Conservation (phyloP, 2,888 invertebrate species). For the Zaprionus bogoriensis region DNA sequence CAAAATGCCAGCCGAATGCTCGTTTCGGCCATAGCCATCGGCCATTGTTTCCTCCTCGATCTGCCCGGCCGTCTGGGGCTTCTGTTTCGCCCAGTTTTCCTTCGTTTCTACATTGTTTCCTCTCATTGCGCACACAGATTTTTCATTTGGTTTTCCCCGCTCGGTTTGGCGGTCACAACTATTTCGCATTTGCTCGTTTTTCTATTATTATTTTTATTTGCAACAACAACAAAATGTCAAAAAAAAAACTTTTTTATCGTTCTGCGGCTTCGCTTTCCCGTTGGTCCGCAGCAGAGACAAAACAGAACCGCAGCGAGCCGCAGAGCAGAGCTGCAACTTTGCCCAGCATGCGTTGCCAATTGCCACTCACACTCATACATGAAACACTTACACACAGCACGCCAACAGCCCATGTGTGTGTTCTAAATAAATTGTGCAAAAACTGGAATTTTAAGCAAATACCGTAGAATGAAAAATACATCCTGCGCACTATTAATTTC, state of each 20-base stretch:
- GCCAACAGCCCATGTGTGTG: slow-evolving; percentile 6
- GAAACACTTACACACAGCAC: not conserved
- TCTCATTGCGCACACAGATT: slow-evolving; percentile 13
- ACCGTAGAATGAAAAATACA: slow-evolving; percentile 18
- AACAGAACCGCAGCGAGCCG: slow-evolving; percentile 15
- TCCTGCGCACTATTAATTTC: slow-evolving; percentile 32
- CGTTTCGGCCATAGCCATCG: slow-evolving; percentile 14
- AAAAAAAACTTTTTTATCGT: slow-evolving; percentile 47
- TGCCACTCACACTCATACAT: not conserved
- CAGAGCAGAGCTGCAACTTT: slow-evolving; percentile 32
- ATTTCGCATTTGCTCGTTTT: slow-evolving; percentile 21
- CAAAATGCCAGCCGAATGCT: slow-evolving; percentile 4
- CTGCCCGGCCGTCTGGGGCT: not conserved
- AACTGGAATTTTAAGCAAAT: slow-evolving; percentile 42
- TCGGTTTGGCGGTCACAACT: slow-evolving; percentile 30
- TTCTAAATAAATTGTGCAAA: slow-evolving; percentile 31
- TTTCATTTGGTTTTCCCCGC: slow-evolving; percentile 24
- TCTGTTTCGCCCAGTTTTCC: not conserved
- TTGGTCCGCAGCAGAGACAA: not conserved
- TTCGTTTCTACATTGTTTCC: slow-evolving; percentile 1
- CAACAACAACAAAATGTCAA: slow-evolving; percentile 25
- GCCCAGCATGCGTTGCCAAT: slow-evolving; percentile 12
- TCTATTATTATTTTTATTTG: slow-evolving; percentile 24
- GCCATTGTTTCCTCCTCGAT: not conserved
- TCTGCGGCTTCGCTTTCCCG: slow-evolving; percentile 22